phyloP scores from a whole-genome alignment of 2,113 vertebrate species.

The Polyodon spathula region DNA sequence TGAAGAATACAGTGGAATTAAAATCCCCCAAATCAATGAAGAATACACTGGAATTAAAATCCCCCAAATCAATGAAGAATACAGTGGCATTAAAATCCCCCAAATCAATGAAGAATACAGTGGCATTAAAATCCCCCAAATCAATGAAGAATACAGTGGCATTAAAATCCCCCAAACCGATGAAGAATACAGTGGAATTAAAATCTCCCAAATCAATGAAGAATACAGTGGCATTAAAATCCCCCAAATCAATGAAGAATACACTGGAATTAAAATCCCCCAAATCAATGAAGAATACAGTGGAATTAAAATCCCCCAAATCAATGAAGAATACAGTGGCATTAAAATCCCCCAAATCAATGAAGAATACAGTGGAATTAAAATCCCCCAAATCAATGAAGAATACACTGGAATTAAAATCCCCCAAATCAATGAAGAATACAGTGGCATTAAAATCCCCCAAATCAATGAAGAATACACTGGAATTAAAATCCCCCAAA shows the following conservation, averaged over 20 bases:
- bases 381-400: neutral
- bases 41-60: constrained; percentile 8
- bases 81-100: neutral
- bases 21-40: neutral
- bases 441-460: neutral
- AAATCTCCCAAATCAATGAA: neutral
- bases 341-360: neutral
- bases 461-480: constrained; percentile 15
- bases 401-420: constrained; percentile 8
- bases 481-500: neutral
- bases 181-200: constrained; percentile 11
- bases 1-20: constrained; percentile 11
- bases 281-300: constrained; percentile 15
- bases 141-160: constrained; percentile 13
- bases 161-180: neutral
- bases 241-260: constrained; percentile 9
- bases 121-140: neutral
- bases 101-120: constrained; percentile 15
- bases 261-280: neutral
- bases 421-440: constrained; percentile 9
- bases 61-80: constrained; percentile 9
- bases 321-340: constrained; percentile 13
- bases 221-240: constrained; percentile 8
- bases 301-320: neutral
- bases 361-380: constrained; percentile 11